These are phyloP conservation scores for Lanius ludovicianus DNA, from an alignment of 2,113 vertebrate species.

Conservation along the genomic window DNA sequence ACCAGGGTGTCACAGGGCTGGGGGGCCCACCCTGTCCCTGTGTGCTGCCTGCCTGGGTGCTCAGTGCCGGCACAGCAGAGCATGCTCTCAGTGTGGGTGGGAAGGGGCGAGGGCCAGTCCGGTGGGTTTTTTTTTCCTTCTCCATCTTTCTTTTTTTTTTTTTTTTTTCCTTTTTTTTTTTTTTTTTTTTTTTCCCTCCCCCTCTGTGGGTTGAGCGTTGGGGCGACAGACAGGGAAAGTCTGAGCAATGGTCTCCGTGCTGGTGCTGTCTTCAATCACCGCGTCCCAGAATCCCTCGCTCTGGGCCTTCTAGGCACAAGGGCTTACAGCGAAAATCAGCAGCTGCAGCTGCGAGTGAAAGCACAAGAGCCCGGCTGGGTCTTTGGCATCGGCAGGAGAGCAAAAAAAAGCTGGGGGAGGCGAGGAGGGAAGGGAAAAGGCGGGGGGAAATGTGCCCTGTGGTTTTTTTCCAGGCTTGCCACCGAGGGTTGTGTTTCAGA, in stretches of 20 bases:
- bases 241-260: conserved; percentile 57
- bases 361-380: conserved; percentile 60
- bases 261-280: conserved; percentile 63
- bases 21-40: background rate
- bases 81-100: background rate
- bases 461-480: conserved; percentile 59
- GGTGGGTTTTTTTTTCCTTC: background rate
- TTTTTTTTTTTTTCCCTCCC: background rate
- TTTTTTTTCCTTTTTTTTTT: too few relatives aligned
- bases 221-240: conserved; percentile 64
- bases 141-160: background rate
- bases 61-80: background rate
- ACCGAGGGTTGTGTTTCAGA: conserved; percentile 53
- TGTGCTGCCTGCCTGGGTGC: background rate
- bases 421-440: conserved; percentile 3
- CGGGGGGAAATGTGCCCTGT: conserved; percentile 30
- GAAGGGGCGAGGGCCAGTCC: background rate
- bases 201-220: conserved; percentile 56
- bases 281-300: conserved; percentile 56
- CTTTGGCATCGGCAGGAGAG: conserved; percentile 61
- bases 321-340: conserved; percentile 54
- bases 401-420: conserved; percentile 36
- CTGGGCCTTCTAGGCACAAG: conserved; percentile 59
- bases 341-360: conserved; percentile 65
- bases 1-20: background rate